A percentile compares a stretch with the other conserved stretches of the same genome.
Conservation (phyloP, 2,797 vertebrate species). For the Clarias laeviceps region DNA sequence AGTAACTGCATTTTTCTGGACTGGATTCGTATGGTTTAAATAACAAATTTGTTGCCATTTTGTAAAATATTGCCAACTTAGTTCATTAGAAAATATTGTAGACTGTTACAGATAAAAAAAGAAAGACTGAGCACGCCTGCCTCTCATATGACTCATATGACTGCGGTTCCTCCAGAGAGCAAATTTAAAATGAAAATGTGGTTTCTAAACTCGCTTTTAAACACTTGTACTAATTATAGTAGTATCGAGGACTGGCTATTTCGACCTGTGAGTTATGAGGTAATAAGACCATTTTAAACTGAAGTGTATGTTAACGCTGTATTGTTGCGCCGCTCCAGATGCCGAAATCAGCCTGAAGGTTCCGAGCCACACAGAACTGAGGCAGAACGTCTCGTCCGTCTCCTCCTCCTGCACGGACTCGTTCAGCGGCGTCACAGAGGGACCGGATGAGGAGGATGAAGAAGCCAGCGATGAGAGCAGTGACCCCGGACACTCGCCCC, state of each 20-base stretch:
- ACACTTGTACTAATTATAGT: background rate
- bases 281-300: background rate
- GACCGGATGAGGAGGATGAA: slow-evolving; percentile 59
- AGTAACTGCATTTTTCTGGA: background rate
- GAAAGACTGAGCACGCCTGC: no score
- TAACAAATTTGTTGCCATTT: background rate
- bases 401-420: slow-evolving; percentile 68
- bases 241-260: no score
- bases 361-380: slow-evolving; percentile 64
- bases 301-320: background rate
- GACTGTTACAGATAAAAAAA: background rate
- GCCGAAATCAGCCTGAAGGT: slow-evolving; percentile 76
- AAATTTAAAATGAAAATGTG: background rate
- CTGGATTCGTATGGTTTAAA: background rate
- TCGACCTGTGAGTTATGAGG: no score
- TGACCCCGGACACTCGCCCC: slow-evolving; percentile 67
- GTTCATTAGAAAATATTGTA: background rate
- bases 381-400: slow-evolving; percentile 63
- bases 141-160: no score
- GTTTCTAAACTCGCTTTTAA: background rate
- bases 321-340: slow-evolving; percentile 72
- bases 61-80: background rate
- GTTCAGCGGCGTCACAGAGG: slow-evolving; percentile 53
- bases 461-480: slow-evolving; percentile 69
- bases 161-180: background rate